phyloP scores from a whole-genome alignment of 2,888 invertebrate species.

The Rhodophaea formosa region DNA sequence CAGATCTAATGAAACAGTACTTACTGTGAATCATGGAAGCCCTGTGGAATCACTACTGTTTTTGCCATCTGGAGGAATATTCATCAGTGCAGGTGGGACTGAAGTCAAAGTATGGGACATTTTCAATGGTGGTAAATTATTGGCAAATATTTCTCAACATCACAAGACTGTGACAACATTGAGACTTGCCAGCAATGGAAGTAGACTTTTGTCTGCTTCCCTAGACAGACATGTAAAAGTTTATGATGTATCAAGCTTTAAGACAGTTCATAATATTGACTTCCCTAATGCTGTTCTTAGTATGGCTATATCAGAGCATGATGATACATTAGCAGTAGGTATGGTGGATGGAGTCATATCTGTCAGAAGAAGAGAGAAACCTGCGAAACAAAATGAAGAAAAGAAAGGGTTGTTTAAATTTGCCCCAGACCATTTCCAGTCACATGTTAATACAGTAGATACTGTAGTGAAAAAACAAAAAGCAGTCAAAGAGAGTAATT shows the following conservation, averaged over 20 bases:
- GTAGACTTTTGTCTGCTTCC: slow-evolving; percentile 92
- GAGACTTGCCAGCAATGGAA: slow-evolving; percentile 89
- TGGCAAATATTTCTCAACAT: slow-evolving; percentile 93
- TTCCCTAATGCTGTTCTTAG: slow-evolving; percentile 95
- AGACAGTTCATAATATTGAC: slow-evolving; percentile 92
- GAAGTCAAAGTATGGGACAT: slow-evolving; percentile 97
- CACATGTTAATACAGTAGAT: slow-evolving; percentile 61
- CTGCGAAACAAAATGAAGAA: slow-evolving; percentile 56
- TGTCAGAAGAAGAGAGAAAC: slow-evolving; percentile 88
- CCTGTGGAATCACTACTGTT: slow-evolving; percentile 95
- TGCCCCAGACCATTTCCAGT: slow-evolving; percentile 70
- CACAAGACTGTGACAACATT: slow-evolving; percentile 97
- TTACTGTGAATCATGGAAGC: slow-evolving; percentile 91
- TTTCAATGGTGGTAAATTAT: slow-evolving; percentile 90
- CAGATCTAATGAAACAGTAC: slow-evolving; percentile 84
- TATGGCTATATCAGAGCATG: slow-evolving; percentile 87
- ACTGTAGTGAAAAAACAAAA: slow-evolving; percentile 68
- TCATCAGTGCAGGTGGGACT: slow-evolving; percentile 95
- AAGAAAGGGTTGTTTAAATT: slow-evolving; percentile 71
- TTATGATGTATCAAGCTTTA: slow-evolving; percentile 92
- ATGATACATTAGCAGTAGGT: slow-evolving; percentile 93
- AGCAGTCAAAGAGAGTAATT: slow-evolving; percentile 71
- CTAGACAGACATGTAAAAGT: slow-evolving; percentile 96
- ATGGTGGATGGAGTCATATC: slow-evolving; percentile 96
- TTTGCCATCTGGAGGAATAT: slow-evolving; percentile 93